Evolutionary conservation across 1,140 invertebrate species (phyloP).

Genomic region (Aleiodes sp.): DNA sequence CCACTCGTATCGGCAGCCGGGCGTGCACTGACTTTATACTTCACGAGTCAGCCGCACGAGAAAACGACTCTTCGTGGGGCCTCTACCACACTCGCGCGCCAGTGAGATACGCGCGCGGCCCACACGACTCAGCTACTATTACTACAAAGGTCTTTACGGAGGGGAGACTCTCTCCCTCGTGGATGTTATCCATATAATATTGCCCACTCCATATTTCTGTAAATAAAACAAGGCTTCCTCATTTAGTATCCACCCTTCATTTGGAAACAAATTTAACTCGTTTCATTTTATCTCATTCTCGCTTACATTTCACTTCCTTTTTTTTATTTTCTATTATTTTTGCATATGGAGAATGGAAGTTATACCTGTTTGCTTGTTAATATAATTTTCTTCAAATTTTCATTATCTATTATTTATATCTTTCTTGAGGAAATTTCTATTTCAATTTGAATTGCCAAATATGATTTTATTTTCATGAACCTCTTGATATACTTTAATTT

Average conservation of each 20-base stretch:
- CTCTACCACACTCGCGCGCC: constrained; percentile 28
- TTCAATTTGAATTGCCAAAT: background rate
- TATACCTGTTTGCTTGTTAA: no score
- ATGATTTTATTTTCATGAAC: background rate
- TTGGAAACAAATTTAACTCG: no score
- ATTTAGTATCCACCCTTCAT: no score
- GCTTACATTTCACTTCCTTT: no score
- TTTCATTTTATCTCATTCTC: no score
- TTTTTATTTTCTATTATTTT: no score
- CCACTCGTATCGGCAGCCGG: constrained; percentile 64
- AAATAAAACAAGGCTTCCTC: background rate
- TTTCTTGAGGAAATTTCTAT: background rate
- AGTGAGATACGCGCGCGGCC: constrained; percentile 34
- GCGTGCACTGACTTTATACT: constrained; percentile 60
- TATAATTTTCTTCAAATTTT: no score
- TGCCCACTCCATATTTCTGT: background rate
- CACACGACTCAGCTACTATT: constrained; percentile 32
- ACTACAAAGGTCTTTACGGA: background rate
- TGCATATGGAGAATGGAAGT: no score
- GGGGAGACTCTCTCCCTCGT: background rate
- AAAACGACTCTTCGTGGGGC: constrained; percentile 11
- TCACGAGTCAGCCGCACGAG: constrained; percentile 33
- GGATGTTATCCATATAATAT: no score
- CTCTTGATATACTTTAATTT: background rate
- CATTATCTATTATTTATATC: background rate